A percentile compares a stretch with the other conserved stretches of the same genome.
phyloP scores from a whole-genome alignment of 1,140 invertebrate species.

The Pogonognathellus flavescens region DNA sequence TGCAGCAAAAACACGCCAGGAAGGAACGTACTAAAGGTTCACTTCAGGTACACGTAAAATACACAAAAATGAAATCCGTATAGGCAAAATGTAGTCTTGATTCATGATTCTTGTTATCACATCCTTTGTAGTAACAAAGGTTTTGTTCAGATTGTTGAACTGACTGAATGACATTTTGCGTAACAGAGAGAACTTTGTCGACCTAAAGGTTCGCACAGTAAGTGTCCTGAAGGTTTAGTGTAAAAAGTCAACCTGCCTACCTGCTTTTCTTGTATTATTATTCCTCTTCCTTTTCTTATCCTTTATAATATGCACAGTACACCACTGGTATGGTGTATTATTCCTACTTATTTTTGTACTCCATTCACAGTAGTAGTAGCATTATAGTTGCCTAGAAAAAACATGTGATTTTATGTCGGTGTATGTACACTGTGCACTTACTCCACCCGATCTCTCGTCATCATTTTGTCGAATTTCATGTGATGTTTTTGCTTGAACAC shows the following conservation, averaged over 20 bases:
- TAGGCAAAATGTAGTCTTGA: no score
- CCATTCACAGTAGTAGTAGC: neutral
- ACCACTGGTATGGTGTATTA: neutral
- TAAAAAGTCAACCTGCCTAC: constrained; percentile 21
- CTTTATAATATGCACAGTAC: neutral
- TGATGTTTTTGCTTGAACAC: constrained; percentile 48
- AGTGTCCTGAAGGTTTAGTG: constrained; percentile 12
- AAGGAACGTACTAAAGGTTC: no score
- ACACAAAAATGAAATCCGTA: no score
- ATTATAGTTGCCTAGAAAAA: neutral
- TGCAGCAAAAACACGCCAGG: no score
- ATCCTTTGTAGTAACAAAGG: no score
- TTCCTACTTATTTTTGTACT: constrained; percentile 3
- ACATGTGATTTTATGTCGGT: neutral
- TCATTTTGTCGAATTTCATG: constrained; percentile 13
- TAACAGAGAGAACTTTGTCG: neutral
- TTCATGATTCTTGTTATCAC: no score
- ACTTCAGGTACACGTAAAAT: no score
- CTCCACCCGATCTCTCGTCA: constrained; percentile 25
- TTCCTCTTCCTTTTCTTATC: neutral
- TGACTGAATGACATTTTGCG: no score
- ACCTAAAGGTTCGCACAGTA: constrained; percentile 24
- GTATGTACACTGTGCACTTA: neutral
- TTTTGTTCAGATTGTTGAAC: no score
- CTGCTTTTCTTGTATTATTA: constrained; percentile 10